Percentiles rank a stretch among this genome's conserved stretches.
phyloP scores from a whole-genome alignment of 1,140 invertebrate genomes.

The Triops longicaudatus region DNA sequence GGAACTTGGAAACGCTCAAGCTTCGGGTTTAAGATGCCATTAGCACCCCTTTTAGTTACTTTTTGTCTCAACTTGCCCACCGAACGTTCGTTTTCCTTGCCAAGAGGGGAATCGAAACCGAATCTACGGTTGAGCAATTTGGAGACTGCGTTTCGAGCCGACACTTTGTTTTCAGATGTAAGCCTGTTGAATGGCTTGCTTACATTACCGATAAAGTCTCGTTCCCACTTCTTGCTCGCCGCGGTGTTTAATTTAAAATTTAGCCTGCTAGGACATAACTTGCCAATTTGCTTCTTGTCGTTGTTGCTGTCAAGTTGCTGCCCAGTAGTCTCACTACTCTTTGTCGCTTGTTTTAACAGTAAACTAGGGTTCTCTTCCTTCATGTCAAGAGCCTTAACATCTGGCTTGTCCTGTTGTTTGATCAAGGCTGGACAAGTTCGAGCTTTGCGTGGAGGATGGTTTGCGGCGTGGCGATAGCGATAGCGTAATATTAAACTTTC shows the following conservation, averaged over 20 bases:
- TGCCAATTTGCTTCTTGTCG: background rate
- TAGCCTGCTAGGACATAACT: background rate
- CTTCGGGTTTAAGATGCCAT: background rate
- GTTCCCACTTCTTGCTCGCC: background rate
- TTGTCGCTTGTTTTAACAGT: background rate
- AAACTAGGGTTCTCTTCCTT: constrained; percentile 10
- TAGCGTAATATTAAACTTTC: constrained; percentile 19
- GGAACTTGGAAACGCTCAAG: background rate
- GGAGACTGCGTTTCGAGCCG: background rate
- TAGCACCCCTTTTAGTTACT: background rate
- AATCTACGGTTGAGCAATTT: background rate
- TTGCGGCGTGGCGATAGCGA: constrained; percentile 16
- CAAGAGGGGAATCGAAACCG: background rate
- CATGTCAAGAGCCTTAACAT: constrained; percentile 7
- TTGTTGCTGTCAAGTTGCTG: background rate
- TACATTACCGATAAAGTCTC: background rate
- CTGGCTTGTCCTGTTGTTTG: background rate
- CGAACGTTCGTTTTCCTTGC: background rate
- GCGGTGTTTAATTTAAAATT: background rate
- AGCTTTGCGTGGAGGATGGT: constrained; percentile 6
- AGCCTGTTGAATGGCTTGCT: background rate
- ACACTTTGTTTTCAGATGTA: background rate
- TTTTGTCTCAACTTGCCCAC: constrained; percentile 11
- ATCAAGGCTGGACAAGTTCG: constrained; percentile 12
- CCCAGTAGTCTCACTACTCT: background rate